A percentile compares a stretch with the other conserved stretches of the same genome.
These are phyloP conservation scores for Acanthosepion lycidas DNA, from an alignment of 2,888 invertebrate genomes.

Conservation along the genomic window DNA sequence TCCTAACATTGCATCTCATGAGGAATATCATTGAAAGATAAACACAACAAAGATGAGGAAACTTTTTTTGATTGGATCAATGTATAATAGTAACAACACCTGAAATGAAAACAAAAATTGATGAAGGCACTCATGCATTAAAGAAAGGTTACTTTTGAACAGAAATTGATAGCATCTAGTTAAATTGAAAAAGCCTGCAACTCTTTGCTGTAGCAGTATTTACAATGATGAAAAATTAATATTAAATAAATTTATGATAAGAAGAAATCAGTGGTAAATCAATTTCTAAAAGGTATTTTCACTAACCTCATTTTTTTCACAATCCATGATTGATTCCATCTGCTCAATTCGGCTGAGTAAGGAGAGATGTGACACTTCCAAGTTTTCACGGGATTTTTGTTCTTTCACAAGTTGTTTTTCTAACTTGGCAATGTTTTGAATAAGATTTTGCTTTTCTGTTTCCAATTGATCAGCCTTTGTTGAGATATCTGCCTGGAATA, in stretches of 20 bases:
- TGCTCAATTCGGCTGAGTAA: constrained; percentile 66
- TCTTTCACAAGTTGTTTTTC: background rate
- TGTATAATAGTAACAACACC: no score
- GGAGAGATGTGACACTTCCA: constrained; percentile 70
- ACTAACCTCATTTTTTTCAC: constrained; percentile 64
- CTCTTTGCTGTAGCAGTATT: no score
- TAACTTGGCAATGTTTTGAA: background rate
- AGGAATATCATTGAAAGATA: no score
- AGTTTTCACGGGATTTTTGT: background rate
- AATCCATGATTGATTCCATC: constrained; percentile 67
- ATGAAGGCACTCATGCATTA: no score
- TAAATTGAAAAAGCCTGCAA: no score
- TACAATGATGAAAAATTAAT: background rate
- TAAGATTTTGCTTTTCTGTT: background rate
- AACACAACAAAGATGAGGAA: no score
- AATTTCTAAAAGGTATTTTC: background rate
- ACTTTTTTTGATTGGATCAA: no score
- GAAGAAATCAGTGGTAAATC: background rate
- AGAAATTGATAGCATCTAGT: no score
- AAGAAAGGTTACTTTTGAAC: no score
- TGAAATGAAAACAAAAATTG: no score
- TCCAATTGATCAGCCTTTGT: background rate
- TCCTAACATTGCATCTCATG: no score
- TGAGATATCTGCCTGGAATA: background rate
- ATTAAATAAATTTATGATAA: background rate